These are phyloP conservation scores for Drosophila murphyi DNA, from an alignment of 1,140 invertebrate species.

Conservation along the genomic window DNA sequence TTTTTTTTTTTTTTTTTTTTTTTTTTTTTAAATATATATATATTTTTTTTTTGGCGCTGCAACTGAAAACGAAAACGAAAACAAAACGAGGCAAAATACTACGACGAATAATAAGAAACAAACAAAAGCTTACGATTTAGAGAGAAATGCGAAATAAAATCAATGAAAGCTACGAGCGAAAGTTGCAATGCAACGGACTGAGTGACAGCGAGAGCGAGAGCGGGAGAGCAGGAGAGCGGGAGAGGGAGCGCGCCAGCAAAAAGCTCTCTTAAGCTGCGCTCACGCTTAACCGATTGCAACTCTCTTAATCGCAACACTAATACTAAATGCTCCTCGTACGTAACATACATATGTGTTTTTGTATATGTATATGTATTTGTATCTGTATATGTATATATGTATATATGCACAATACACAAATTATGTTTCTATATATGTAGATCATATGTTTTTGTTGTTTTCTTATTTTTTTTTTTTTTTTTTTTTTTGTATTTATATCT, in stretches of 20 bases:
- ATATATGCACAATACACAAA: background rate
- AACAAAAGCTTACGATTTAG: slow-evolving; percentile 33
- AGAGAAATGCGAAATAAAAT: slow-evolving; percentile 40
- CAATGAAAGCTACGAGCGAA: slow-evolving; percentile 49
- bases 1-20: background rate
- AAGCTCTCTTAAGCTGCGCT: slow-evolving; percentile 25
- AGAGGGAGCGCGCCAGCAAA: background rate
- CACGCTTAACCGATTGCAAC: background rate
- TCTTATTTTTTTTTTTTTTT: too few species aligned
- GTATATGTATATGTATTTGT: slow-evolving; percentile 27
- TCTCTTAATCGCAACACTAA: slow-evolving; percentile 22
- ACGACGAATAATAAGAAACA: background rate
- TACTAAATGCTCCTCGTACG: slow-evolving; percentile 38
- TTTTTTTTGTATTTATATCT: slow-evolving; percentile 46
- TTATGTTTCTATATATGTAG: background rate
- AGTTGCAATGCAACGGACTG: slow-evolving; percentile 19
- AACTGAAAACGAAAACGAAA: slow-evolving; percentile 28
- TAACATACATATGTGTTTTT: slow-evolving; percentile 15
- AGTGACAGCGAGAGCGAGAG: background rate
- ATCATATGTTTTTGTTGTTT: slow-evolving; percentile 21
- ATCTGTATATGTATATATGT: slow-evolving; percentile 37
- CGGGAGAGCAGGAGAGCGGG: background rate
- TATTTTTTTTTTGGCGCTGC: slow-evolving; percentile 36
- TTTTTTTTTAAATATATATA: slow-evolving; percentile 2
- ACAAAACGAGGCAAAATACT: slow-evolving; percentile 30